Percentiles rank a stretch among this genome's conserved stretches.
These are phyloP conservation scores for Agonopterix alstromeriana DNA, from an alignment of 2,888 invertebrate species.

Conservation along the genomic window DNA sequence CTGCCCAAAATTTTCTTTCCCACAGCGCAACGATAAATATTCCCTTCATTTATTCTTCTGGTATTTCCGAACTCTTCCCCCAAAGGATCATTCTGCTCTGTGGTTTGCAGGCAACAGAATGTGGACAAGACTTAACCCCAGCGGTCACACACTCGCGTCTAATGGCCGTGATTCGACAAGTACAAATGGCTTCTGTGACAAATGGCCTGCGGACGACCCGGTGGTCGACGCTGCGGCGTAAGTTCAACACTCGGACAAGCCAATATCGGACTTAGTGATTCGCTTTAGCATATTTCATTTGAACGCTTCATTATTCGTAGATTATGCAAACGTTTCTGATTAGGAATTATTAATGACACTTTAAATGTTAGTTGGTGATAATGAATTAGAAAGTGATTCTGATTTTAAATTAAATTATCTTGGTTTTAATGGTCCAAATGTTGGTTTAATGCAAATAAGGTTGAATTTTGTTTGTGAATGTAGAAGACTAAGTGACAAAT, in stretches of 20 bases:
- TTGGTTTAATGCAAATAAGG: constrained; percentile 23
- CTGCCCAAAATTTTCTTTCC: constrained; percentile 9
- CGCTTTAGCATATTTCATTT: constrained; percentile 21
- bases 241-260: constrained; percentile 53
- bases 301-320: constrained; percentile 4
- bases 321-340: constrained; percentile 9
- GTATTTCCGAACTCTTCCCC: background rate
- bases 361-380: background rate
- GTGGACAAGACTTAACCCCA: constrained; percentile 57
- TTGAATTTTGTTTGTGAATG: constrained; percentile 25
- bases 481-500: constrained; percentile 29
- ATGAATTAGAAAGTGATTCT: background rate
- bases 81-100: constrained; percentile 30
- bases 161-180: constrained; percentile 78
- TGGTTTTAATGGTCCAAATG: background rate
- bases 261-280: constrained; percentile 51
- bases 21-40: constrained; percentile 18
- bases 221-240: constrained; percentile 52
- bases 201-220: constrained; percentile 71
- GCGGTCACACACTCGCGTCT: constrained; percentile 74
- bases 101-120: constrained; percentile 43
- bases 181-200: constrained; percentile 76
- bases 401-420: background rate
- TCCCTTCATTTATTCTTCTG: background rate
- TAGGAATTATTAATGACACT: background rate